Evolutionary conservation across 2,888 invertebrate species (phyloP).

Genomic region (Crocallis elinguaria): DNA sequence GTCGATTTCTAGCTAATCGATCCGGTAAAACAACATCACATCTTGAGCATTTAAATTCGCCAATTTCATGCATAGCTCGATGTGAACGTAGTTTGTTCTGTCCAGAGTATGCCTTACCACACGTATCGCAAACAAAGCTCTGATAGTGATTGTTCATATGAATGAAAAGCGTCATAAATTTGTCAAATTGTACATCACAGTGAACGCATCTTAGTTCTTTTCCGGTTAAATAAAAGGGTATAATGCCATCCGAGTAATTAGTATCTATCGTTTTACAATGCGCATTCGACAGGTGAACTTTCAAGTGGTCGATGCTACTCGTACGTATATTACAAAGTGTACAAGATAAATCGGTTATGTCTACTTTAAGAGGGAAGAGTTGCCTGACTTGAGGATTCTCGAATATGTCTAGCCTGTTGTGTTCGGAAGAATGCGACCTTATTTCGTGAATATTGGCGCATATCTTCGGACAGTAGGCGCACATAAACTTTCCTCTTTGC

Average conservation of each 20-base stretch:
- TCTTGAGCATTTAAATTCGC: constrained; percentile 67
- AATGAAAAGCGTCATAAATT: constrained; percentile 55
- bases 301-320: constrained; percentile 47
- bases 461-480: constrained; percentile 59
- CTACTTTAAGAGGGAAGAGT: constrained; percentile 63
- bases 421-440: constrained; percentile 51
- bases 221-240: constrained; percentile 60
- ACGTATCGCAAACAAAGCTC: constrained; percentile 69
- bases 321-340: constrained; percentile 47
- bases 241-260: constrained; percentile 56
- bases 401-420: constrained; percentile 57
- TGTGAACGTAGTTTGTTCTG: constrained; percentile 72
- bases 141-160: constrained; percentile 78
- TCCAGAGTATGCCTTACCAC: constrained; percentile 75
- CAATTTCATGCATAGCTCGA: constrained; percentile 61
- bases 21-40: constrained; percentile 68
- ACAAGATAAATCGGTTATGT: constrained; percentile 60
- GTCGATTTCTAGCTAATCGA: constrained; percentile 51
- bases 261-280: constrained; percentile 49
- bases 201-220: constrained; percentile 58
- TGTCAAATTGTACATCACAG: constrained; percentile 52
- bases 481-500: constrained; percentile 65
- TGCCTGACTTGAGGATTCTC: constrained; percentile 51
- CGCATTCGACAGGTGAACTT: constrained; percentile 50
- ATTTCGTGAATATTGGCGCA: constrained; percentile 51